These are phyloP conservation scores for Agrypnus murinus DNA, from an alignment of 2,888 invertebrate genomes.

Conservation along the genomic window DNA sequence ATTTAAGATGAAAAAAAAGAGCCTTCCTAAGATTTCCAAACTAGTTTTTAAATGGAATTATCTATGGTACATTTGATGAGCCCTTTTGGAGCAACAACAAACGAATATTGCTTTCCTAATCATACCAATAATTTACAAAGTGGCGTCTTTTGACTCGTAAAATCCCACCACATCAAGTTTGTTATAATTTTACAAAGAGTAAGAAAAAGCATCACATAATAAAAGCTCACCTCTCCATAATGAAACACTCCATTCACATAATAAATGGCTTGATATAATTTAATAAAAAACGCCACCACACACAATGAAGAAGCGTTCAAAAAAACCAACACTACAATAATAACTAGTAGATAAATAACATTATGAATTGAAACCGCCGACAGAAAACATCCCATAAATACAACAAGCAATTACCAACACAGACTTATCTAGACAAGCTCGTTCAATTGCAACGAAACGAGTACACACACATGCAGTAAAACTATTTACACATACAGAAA, in stretches of 20 bases:
- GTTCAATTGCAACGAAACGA: conserved; percentile 38
- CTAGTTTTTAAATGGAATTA: too few relatives aligned
- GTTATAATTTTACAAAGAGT: too few relatives aligned
- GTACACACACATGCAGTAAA: conserved; percentile 29
- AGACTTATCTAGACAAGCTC: conserved; percentile 41
- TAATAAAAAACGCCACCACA: conserved; percentile 20
- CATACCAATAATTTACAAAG: too few relatives aligned
- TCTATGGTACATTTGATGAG: too few relatives aligned
- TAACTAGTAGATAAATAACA: conserved; percentile 55
- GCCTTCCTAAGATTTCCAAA: too few relatives aligned
- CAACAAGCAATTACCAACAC: conserved; percentile 53
- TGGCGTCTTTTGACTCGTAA: too few relatives aligned
- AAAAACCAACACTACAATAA: conserved; percentile 53
- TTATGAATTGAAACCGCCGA: conserved; percentile 56
- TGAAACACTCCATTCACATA: conserved; percentile 4
- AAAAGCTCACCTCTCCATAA: neutral
- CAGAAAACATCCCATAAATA: conserved; percentile 49
- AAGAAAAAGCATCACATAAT: too few relatives aligned
- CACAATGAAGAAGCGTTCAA: conserved; percentile 25
- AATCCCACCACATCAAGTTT: too few relatives aligned
- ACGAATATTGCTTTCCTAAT: too few relatives aligned
- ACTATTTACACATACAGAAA: conserved; percentile 35
- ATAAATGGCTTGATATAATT: conserved; percentile 12
- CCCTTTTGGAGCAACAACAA: too few relatives aligned
- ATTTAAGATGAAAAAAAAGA: too few relatives aligned